A percentile compares a stretch with the other conserved stretches of the same genome.
These are phyloP conservation scores for Acyrthosiphon pisum DNA, from an alignment of 1,140 invertebrate genomes.

Conservation along the genomic window DNA sequence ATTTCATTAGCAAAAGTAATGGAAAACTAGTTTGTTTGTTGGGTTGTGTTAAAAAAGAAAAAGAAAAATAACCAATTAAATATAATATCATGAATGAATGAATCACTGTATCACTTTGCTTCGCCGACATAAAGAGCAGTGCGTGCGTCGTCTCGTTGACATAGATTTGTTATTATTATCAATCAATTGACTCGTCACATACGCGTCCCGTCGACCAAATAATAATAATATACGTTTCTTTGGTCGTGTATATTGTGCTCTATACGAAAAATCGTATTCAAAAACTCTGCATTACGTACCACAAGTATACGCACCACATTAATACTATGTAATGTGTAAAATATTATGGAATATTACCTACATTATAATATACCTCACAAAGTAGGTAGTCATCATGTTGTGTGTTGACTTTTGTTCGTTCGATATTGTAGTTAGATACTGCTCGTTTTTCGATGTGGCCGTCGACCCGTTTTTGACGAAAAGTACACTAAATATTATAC, in stretches of 20 bases:
- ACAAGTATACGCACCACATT: neutral
- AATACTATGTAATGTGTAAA: neutral
- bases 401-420: neutral
- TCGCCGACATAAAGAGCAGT: neutral
- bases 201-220: neutral
- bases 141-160: neutral
- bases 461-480: neutral
- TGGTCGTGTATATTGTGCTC: neutral
- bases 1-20: neutral
- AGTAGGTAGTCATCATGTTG: no score
- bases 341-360: neutral
- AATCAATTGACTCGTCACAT: neutral
- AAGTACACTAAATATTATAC: neutral
- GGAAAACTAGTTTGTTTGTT: neutral
- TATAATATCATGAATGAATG: neutral
- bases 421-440: neutral
- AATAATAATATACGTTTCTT: neutral
- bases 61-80: conserved; percentile 11
- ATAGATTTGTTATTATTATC: conserved; percentile 33
- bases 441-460: no score
- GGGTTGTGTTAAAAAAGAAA: neutral
- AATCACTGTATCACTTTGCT: neutral
- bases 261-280: neutral
- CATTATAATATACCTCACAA: neutral
- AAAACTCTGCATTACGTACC: neutral